Percentiles rank a stretch among this genome's conserved stretches.
Evolutionary conservation across 2,797 vertebrate species (phyloP).

Genomic region (Danio aesculapii): DNA sequence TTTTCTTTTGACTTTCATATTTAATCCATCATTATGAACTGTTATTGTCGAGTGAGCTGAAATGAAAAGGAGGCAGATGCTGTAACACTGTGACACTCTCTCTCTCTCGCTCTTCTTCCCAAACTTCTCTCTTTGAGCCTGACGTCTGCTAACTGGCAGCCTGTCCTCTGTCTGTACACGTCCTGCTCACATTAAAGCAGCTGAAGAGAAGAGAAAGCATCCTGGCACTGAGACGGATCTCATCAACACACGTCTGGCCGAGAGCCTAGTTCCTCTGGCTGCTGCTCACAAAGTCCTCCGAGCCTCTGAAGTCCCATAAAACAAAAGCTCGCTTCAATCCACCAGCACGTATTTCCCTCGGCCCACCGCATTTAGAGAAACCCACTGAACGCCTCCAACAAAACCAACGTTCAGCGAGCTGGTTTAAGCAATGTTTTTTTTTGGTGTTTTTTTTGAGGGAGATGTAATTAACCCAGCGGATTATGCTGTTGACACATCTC

Average conservation of each 20-base stretch:
- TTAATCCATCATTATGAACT: too few species aligned
- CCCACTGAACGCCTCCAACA: too few species aligned
- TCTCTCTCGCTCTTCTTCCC: constrained; percentile 9
- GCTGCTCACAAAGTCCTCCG: not conserved
- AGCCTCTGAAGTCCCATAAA: constrained; percentile 42
- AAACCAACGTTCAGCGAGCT: too few species aligned
- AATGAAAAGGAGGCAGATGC: too few species aligned
- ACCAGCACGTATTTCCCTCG: constrained; percentile 4
- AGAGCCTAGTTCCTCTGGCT: constrained; percentile 34
- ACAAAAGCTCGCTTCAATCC: constrained; percentile 24
- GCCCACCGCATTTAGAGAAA: constrained; percentile 1
- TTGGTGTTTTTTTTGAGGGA: not conserved
- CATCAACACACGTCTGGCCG: constrained; percentile 39
- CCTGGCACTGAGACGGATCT: constrained; percentile 26
- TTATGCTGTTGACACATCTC: constrained; percentile 60
- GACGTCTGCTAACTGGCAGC: constrained; percentile 38
- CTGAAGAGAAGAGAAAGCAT: constrained; percentile 26
- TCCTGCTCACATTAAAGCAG: constrained; percentile 29
- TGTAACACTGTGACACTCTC: not conserved
- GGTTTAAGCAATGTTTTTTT: too few species aligned
- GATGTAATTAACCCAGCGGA: constrained; percentile 59
- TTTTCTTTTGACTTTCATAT: too few species aligned
- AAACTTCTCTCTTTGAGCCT: constrained; percentile 43
- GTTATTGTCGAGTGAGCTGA: too few species aligned
- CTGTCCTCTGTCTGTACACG: constrained; percentile 52